These are phyloP conservation scores for Andrena bicolor DNA, from an alignment of 2,888 invertebrate genomes.

Conservation along the genomic window DNA sequence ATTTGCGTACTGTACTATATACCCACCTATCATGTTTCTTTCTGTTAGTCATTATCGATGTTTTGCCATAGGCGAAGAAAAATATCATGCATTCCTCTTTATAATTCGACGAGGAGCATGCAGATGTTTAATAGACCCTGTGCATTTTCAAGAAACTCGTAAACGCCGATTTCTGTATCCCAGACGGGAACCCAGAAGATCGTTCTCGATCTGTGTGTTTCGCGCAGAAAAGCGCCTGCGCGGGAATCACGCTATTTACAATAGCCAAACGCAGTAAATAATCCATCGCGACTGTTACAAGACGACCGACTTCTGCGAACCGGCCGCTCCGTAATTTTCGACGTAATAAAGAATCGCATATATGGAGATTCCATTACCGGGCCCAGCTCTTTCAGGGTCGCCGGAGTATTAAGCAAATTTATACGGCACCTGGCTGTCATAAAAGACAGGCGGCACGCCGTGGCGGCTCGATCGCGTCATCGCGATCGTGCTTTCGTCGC, in stretches of 20 bases:
- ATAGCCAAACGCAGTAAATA: slow-evolving; percentile 50
- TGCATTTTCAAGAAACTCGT: too few relatives aligned
- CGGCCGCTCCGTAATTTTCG: slow-evolving; percentile 69
- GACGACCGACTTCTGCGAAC: slow-evolving; percentile 63
- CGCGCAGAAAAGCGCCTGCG: neutral
- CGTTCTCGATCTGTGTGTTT: too few relatives aligned
- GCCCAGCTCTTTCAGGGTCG: slow-evolving; percentile 71
- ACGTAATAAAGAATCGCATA: slow-evolving; percentile 70
- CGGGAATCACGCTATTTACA: neutral
- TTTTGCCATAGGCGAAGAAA: too few relatives aligned
- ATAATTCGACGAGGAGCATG: too few relatives aligned
- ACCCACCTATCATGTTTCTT: too few relatives aligned
- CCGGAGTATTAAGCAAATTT: slow-evolving; percentile 71
- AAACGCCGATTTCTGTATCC: too few relatives aligned
- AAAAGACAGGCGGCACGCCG: slow-evolving; percentile 72
- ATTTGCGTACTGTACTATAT: too few relatives aligned
- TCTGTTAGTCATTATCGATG: too few relatives aligned
- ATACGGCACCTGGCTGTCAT: slow-evolving; percentile 73
- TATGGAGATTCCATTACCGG: slow-evolving; percentile 73
- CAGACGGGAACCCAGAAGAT: too few relatives aligned
- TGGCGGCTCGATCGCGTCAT: slow-evolving; percentile 58
- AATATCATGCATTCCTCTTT: too few relatives aligned
- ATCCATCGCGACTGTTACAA: slow-evolving; percentile 31
- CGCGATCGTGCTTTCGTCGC: slow-evolving; percentile 69
- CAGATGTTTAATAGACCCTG: too few relatives aligned